A percentile compares a stretch with the other conserved stretches of the same genome.
Evolutionary conservation across 2,113 vertebrate species (phyloP).

Genomic region (Tetraodon nigroviridis): DNA sequence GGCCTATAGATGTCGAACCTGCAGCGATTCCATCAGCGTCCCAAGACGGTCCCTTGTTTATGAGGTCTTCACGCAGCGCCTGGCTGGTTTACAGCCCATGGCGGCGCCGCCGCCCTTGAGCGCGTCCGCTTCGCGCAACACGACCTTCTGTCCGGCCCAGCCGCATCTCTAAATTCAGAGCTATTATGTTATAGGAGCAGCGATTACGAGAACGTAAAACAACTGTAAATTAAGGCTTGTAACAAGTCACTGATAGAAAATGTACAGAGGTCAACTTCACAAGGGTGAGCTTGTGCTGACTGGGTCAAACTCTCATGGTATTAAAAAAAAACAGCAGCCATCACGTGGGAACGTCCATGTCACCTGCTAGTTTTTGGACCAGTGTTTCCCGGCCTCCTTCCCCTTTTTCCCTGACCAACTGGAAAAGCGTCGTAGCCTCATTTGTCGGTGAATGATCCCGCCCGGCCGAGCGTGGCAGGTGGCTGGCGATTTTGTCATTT

Average conservation of each 20-base stretch:
- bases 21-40: conserved; percentile 48
- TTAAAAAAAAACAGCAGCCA: not conserved
- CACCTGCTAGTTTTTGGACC: conserved; percentile 8
- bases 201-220: not conserved
- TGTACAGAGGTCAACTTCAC: conserved; percentile 11
- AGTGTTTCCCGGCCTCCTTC: not conserved
- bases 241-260: conserved; percentile 6
- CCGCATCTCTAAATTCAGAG: conserved; percentile 17
- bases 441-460: conserved; percentile 33
- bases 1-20: conserved; percentile 34
- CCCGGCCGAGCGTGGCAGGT: conserved; percentile 5
- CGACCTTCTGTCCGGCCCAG: conserved; percentile 6
- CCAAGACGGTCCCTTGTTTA: conserved; percentile 50
- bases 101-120: conserved; percentile 28
- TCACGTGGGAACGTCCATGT: conserved; percentile 2
- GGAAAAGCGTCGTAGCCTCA: conserved; percentile 19
- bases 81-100: conserved; percentile 31
- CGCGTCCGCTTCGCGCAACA: conserved; percentile 15
- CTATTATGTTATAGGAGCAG: conserved; percentile 20
- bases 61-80: conserved; percentile 14
- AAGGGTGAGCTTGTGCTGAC: not conserved
- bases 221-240: conserved; percentile 1
- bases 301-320: not conserved
- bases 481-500: conserved; percentile 18
- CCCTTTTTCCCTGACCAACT: conserved; percentile 12